Conservation (phyloP, 2,888 invertebrate genomes). For the Anorthoa munda region DNA sequence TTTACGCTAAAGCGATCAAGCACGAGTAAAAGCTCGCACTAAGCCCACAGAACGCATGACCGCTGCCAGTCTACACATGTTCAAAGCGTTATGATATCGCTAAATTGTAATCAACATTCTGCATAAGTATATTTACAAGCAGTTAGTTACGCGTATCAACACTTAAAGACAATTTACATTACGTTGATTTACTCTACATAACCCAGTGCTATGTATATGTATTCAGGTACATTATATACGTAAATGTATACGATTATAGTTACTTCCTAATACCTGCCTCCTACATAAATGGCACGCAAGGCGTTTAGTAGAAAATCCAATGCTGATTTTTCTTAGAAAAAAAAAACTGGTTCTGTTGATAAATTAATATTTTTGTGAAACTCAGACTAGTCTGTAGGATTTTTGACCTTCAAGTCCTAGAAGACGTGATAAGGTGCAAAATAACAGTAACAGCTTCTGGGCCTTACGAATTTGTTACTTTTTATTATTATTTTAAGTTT, state of each 20-base stretch:
- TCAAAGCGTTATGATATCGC: conserved; percentile 30
- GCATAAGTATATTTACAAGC: conserved; percentile 30
- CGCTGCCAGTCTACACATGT: not conserved
- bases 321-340: conserved; percentile 5
- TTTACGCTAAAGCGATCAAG: not conserved
- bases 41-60: not conserved
- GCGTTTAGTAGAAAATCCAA: not conserved
- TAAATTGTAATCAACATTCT: conserved; percentile 24
- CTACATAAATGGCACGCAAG: conserved; percentile 23
- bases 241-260: conserved; percentile 10
- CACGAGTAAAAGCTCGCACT: no score
- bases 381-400: no score
- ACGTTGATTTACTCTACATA: conserved; percentile 10
- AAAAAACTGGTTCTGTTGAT: no score
- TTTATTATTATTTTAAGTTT: not conserved
- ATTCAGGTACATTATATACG: conserved; percentile 9
- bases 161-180: conserved; percentile 41
- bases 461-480: not conserved
- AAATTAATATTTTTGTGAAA: not conserved
- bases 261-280: conserved; percentile 33
- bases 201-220: not conserved
- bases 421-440: not conserved
- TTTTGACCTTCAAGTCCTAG: not conserved
- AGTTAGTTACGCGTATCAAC: conserved; percentile 36
- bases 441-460: not conserved